Base-by-base conservation (phyloP, 2,113 vertebrate genomes). In the Podarcis raffonei region DNA sequence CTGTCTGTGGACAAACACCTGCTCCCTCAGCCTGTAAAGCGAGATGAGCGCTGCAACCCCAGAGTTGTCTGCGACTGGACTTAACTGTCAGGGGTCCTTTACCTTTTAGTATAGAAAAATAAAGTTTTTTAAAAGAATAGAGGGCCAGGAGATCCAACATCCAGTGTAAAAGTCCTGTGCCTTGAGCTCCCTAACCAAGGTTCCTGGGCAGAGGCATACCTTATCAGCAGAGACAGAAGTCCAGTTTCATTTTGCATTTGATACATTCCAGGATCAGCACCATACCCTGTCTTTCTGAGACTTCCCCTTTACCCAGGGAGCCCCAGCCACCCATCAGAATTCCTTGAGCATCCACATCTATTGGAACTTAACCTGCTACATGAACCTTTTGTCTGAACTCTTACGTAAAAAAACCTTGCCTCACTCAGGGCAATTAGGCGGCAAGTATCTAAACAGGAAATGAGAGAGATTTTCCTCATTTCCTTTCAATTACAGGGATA, bases 401-500 rank as follows among this genome's bases (percentile, higher is more conserved):
- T 83, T 81, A 88, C 85, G 91, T 94, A 94, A 94, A 95, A 72
- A 62, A 95, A 92, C 93, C 91, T 23, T 84, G 88, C 87, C 91
- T 94, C 93, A 89, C 85, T 90, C 93, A 32, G 23, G 68, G 93
- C 90, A 95, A 91, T 84, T 93, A 90, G 85, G 53, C 91, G 53
- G 42, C 91, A 62, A 85, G 66, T 80, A 79, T 80, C 74, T 89
- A 85, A 89, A 85, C 76, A 94, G 94, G 93, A 94, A 94, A 94
- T 90, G 91, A 93, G 92, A 95, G 94, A 94, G 89, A 87, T 59
- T 93, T 94, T 84, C 90, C 88, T 92, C 82, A 90, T 92, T 94
- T 94, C 89, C 85, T 93, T 92, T 95, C 93, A 92, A 90, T 94
- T 94, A 94, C 82, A 91, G 91, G 81, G 87, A 90, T 94, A 93